Percentiles rank a stretch among this genome's conserved stretches.
These are phyloP conservation scores for Ivindomyrus marchei DNA, from an alignment of 2,113 vertebrate species.

Conservation along the genomic window DNA sequence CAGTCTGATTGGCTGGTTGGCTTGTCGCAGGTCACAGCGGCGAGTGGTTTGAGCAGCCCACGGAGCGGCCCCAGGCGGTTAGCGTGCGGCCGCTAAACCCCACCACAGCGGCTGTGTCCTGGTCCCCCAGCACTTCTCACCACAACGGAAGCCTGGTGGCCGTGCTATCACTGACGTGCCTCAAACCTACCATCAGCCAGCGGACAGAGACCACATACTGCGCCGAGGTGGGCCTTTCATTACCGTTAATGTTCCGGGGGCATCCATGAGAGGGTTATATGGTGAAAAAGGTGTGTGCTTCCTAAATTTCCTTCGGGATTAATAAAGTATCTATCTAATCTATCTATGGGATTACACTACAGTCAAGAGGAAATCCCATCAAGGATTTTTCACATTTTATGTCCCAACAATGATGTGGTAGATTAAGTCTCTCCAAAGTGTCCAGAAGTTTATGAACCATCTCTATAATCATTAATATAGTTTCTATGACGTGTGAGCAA, in stretches of 20 bases:
- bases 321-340: too few relatives aligned
- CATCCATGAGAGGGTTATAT: neutral
- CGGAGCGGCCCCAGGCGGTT: constrained; percentile 73
- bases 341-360: neutral
- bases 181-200: constrained; percentile 79
- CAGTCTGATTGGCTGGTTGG: neutral
- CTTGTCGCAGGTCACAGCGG: constrained; percentile 65
- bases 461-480: neutral
- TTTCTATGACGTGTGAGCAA: neutral
- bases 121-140: constrained; percentile 61
- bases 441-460: neutral
- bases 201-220: constrained; percentile 87
- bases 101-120: constrained; percentile 75
- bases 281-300: neutral
- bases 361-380: neutral
- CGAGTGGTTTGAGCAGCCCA: constrained; percentile 80
- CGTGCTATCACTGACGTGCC: constrained; percentile 82
- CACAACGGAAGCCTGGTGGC: constrained; percentile 78
- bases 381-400: neutral
- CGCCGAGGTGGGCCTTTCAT: constrained; percentile 62
- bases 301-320: neutral
- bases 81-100: constrained; percentile 70
- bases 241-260: neutral
- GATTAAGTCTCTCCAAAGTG: neutral
- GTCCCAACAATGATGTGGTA: neutral